Percentiles rank a stretch among this genome's conserved stretches.
These are phyloP conservation scores for Centroberyx gerrardi DNA, from an alignment of 2,797 vertebrate species.

Conservation along the genomic window DNA sequence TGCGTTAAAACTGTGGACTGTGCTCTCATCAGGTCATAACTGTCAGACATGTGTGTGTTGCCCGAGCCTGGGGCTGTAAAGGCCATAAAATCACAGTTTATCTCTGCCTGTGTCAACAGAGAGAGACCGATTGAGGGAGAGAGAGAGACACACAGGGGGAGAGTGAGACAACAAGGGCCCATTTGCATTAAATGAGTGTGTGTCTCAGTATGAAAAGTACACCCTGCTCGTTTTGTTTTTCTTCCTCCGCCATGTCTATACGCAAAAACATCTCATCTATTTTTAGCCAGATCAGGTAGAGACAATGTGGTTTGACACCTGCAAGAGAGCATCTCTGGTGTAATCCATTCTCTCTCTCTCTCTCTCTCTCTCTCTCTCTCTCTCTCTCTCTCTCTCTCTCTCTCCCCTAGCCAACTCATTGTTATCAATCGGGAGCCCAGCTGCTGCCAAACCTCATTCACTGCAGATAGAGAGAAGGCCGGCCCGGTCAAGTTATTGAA, in stretches of 20 bases:
- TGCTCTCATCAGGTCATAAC: constrained; percentile 57
- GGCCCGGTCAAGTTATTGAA: constrained; percentile 72
- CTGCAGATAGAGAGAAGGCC: constrained; percentile 53
- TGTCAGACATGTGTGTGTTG: constrained; percentile 47
- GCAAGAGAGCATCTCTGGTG: constrained; percentile 11
- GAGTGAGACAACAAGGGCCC: constrained; percentile 40
- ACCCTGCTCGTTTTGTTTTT: constrained; percentile 31
- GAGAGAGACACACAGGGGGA: constrained; percentile 19
- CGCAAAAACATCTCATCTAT: constrained; percentile 36
- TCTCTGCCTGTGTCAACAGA: constrained; percentile 59
- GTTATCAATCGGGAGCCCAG: constrained; percentile 60
- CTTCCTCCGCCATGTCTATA: constrained; percentile 6
- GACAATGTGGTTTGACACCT: constrained; percentile 7
- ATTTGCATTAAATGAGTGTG: constrained; percentile 69
- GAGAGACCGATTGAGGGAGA: constrained; percentile 42
- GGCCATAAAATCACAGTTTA: constrained; percentile 64
- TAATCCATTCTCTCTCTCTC: constrained; percentile 4
- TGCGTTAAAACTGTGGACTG: constrained; percentile 28
- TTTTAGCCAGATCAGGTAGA: constrained; percentile 46
- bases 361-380: not conserved
- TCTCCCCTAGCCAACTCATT: constrained; percentile 7
- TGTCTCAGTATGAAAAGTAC: constrained; percentile 46
- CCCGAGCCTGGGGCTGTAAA: constrained; percentile 31
- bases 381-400: not conserved
- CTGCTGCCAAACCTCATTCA: constrained; percentile 61